Conservation (phyloP, 2,113 vertebrate species). For the Taurulus bubalis region DNA sequence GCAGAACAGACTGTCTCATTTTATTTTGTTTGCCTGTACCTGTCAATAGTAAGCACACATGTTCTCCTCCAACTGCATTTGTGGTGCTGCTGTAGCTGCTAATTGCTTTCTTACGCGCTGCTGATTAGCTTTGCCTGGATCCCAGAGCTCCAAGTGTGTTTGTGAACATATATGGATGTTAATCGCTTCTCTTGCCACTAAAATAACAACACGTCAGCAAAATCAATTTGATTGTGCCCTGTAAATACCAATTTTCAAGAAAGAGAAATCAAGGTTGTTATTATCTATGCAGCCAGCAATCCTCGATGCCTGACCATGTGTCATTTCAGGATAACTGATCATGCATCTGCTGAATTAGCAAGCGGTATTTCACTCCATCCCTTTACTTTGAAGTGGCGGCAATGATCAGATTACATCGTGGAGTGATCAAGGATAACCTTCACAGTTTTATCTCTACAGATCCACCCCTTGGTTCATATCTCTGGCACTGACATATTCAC, state of each 20-base stretch:
- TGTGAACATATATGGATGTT: slow-evolving; percentile 49
- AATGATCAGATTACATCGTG: slow-evolving; percentile 58
- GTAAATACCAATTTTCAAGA: slow-evolving; percentile 55
- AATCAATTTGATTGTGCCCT: slow-evolving; percentile 75
- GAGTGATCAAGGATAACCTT: slow-evolving; percentile 57
- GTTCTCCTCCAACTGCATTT: slow-evolving; percentile 22
- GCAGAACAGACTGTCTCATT: background rate
- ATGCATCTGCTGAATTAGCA: slow-evolving; percentile 52
- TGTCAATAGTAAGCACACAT: slow-evolving; percentile 37
- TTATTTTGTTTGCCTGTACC: background rate
- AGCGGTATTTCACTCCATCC: slow-evolving; percentile 31
- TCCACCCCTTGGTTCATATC: slow-evolving; percentile 25
- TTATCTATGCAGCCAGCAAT: slow-evolving; percentile 28
- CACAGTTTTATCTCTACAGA: slow-evolving; percentile 45
- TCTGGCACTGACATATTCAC: slow-evolving; percentile 33
- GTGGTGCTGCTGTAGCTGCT: slow-evolving; percentile 52
- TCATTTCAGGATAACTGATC: slow-evolving; percentile 45
- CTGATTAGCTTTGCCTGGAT: slow-evolving; percentile 63
- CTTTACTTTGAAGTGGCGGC: slow-evolving; percentile 48
- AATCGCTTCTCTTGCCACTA: slow-evolving; percentile 67
- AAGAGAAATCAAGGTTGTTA: slow-evolving; percentile 63
- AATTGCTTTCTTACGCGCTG: slow-evolving; percentile 59
- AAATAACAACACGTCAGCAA: slow-evolving; percentile 71
- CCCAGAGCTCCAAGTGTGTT: slow-evolving; percentile 30
- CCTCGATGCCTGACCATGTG: slow-evolving; percentile 37